These are phyloP conservation scores for Todus mexicanus DNA, from an alignment of 2,797 vertebrate genomes.

Conservation along the genomic window DNA sequence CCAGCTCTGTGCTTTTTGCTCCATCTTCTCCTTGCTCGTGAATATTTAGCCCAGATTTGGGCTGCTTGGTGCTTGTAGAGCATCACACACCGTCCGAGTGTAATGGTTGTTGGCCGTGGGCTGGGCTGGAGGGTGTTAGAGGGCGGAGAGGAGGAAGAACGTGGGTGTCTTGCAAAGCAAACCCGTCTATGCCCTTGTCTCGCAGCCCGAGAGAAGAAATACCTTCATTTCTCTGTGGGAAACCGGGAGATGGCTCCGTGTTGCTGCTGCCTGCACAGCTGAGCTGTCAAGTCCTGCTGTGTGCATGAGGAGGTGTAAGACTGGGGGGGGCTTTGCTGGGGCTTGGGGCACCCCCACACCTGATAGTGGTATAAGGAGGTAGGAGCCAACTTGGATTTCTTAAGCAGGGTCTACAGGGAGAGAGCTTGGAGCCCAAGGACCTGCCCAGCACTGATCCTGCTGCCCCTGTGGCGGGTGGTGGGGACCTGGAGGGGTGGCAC, in stretches of 20 bases:
- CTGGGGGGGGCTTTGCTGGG: background rate
- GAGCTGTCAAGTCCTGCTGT: background rate
- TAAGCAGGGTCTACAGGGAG: background rate
- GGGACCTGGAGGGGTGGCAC: rapidly evolving
- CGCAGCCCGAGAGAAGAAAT: background rate
- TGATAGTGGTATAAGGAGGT: background rate
- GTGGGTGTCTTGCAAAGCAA: background rate
- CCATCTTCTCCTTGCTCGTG: background rate
- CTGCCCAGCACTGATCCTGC: background rate
- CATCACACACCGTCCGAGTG: rapidly evolving
- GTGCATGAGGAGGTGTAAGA: rapidly evolving
- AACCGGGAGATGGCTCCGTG: background rate
- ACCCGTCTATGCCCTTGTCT: rapidly evolving
- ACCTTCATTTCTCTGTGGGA: background rate
- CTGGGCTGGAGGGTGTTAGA: background rate
- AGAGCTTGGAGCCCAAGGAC: background rate
- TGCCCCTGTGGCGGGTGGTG: background rate
- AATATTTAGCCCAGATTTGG: background rate
- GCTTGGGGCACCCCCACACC: background rate
- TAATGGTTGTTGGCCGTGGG: rapidly evolving
- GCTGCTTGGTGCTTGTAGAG: background rate
- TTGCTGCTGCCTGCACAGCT: background rate
- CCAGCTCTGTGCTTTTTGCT: background rate
- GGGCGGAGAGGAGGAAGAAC: background rate
- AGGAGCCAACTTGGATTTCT: background rate